Conservation (phyloP, 2,888 invertebrate species). For the Lamellibrachia satsuma region DNA sequence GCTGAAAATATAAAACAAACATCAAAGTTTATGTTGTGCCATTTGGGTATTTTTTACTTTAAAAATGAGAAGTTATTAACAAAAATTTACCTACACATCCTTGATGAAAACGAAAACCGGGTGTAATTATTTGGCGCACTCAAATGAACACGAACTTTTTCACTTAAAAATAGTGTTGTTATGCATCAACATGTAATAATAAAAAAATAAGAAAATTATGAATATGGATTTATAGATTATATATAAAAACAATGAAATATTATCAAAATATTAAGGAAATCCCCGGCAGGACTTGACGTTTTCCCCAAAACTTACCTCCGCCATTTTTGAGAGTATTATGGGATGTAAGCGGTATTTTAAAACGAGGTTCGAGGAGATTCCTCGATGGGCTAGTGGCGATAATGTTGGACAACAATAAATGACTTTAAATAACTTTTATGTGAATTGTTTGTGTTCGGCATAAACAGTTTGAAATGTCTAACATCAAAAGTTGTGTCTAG, state of each 20-base stretch:
- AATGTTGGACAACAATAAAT: background rate
- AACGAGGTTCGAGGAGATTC: conserved; percentile 51
- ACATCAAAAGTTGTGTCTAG: background rate
- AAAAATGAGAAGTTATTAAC: conserved; percentile 17
- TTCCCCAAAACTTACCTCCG: conserved; percentile 56
- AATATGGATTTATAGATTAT: background rate
- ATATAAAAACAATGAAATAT: conserved; percentile 8
- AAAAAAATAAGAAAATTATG: conserved; percentile 14
- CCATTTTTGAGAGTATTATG: conserved; percentile 61
- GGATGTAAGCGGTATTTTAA: conserved; percentile 50
- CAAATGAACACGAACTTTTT: background rate
- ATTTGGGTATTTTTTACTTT: conserved; percentile 6
- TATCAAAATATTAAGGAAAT: conserved; percentile 20
- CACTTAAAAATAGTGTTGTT: conserved; percentile 10
- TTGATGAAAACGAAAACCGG: conserved; percentile 8
- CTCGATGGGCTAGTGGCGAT: background rate
- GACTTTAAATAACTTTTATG: background rate
- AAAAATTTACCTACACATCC: background rate
- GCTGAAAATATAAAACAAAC: conserved; percentile 35
- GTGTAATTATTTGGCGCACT: conserved; percentile 3
- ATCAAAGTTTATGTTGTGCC: conserved; percentile 17
- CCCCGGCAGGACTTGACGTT: background rate
- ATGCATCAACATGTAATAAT: conserved; percentile 9
- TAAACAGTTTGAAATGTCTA: background rate
- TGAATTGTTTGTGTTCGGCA: background rate